Conservation (phyloP, 30 jellyfish, hydroid and myxozoan species). For the Calvadosia cruxmelitensis region DNA sequence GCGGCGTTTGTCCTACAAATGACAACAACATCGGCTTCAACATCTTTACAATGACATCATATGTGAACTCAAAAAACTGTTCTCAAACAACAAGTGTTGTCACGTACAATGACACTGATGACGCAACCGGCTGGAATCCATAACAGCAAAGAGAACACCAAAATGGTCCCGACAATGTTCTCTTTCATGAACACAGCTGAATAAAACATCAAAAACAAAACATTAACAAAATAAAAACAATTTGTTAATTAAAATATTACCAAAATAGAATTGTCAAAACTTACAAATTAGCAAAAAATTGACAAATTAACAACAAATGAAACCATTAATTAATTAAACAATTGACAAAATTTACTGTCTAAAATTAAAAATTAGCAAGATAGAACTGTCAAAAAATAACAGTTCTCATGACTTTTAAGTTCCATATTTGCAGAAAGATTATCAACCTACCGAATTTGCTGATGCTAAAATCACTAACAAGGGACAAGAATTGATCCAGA, state of each 20-base stretch:
- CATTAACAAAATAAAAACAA: too few relatives aligned
- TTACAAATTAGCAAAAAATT: too few relatives aligned
- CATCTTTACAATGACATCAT: neutral
- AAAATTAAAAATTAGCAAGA: neutral
- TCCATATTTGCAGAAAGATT: neutral
- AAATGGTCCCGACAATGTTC: slow-evolving; percentile 67
- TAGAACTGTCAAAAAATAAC: neutral
- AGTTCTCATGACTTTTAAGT: neutral
- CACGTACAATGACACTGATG: slow-evolving; percentile 44
- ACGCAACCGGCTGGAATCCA: slow-evolving; percentile 90
- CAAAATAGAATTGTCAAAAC: too few relatives aligned
- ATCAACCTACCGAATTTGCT: slow-evolving; percentile 51
- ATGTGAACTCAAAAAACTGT: neutral
- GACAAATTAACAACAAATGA: too few relatives aligned
- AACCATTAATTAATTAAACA: too few relatives aligned
- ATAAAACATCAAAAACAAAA: too few relatives aligned
- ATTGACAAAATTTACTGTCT: too few relatives aligned
- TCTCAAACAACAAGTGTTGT: too few relatives aligned
- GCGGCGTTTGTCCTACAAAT: slow-evolving; percentile 31
- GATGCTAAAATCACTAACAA: slow-evolving; percentile 52
- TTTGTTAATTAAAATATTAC: too few relatives aligned
- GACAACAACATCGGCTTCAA: too few relatives aligned
- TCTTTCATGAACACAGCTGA: slow-evolving; percentile 80
- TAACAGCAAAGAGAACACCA: slow-evolving; percentile 50
- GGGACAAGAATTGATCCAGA: slow-evolving; percentile 34